Percentiles rank a stretch among this genome's conserved stretches.
Conservation (phyloP, 1,140 invertebrate genomes). For the Musca vetustissima region DNA sequence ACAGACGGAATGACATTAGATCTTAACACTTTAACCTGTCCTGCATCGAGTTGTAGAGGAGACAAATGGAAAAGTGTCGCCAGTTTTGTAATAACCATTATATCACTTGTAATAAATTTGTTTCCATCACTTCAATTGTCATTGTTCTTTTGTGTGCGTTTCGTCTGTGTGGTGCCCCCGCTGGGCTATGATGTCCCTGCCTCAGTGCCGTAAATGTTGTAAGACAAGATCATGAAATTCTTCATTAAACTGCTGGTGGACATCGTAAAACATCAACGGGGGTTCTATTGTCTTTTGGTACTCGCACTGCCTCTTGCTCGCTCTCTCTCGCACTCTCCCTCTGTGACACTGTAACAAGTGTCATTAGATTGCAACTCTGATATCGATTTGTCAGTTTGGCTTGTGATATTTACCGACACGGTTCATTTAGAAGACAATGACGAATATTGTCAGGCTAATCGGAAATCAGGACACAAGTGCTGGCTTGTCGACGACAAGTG, state of each 20-base stretch:
- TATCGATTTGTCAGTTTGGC: background rate
- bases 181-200: background rate
- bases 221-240: no score
- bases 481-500: conserved; percentile 12
- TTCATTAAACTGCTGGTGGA: no score
- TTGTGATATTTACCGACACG: conserved; percentile 4
- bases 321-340: background rate
- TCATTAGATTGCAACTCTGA: background rate
- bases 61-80: conserved; percentile 15
- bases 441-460: background rate
- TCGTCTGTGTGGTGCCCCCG: background rate
- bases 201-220: background rate
- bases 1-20: no score
- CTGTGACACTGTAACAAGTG: conserved; percentile 10
- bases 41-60: no score
- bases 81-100: conserved; percentile 20
- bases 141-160: background rate
- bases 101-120: conserved; percentile 20
- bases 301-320: background rate
- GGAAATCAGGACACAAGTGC: background rate
- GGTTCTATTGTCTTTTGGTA: conserved; percentile 5
- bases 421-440: background rate
- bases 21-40: no score
- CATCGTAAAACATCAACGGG: background rate
- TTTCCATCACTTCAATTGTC: background rate